Percentiles rank a stretch among this genome's conserved stretches.
Evolutionary conservation across 1,140 invertebrate genomes (phyloP).

Genomic region (Drosophila ohnishii): DNA sequence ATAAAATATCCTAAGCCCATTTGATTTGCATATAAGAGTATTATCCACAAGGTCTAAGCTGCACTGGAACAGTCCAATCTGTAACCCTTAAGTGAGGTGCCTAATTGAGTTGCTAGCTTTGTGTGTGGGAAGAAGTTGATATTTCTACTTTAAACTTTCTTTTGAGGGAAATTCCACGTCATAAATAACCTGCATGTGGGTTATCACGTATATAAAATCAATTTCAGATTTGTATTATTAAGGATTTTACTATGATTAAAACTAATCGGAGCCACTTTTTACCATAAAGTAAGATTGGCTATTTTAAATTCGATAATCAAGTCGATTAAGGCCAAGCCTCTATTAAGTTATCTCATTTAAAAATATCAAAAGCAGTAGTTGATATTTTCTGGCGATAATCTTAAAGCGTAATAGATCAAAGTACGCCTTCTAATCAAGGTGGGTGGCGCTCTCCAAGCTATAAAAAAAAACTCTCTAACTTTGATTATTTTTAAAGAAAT

Average conservation of each 20-base stretch:
- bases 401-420: not conserved
- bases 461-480: not conserved
- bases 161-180: not conserved
- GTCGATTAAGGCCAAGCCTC: slow-evolving; percentile 6
- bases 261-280: not conserved
- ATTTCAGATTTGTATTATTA: not conserved
- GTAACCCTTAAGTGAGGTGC: not conserved
- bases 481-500: slow-evolving; percentile 14
- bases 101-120: slow-evolving; percentile 2
- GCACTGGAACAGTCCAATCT: slow-evolving; percentile 40
- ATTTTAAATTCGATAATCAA: slow-evolving; percentile 10
- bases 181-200: not conserved
- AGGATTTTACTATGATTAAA: not conserved
- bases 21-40: slow-evolving; percentile 69
- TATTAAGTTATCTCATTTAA: not conserved
- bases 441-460: not conserved
- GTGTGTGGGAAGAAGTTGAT: not conserved
- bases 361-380: not conserved
- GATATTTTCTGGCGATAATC: not conserved
- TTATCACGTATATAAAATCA: not conserved
- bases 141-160: not conserved
- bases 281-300: not conserved
- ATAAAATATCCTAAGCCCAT: slow-evolving; percentile 37
- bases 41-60: slow-evolving; percentile 10
- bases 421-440: slow-evolving; percentile 9